Evolutionary conservation across 2,888 invertebrate genomes (phyloP).

Genomic region (Noctua janthe): DNA sequence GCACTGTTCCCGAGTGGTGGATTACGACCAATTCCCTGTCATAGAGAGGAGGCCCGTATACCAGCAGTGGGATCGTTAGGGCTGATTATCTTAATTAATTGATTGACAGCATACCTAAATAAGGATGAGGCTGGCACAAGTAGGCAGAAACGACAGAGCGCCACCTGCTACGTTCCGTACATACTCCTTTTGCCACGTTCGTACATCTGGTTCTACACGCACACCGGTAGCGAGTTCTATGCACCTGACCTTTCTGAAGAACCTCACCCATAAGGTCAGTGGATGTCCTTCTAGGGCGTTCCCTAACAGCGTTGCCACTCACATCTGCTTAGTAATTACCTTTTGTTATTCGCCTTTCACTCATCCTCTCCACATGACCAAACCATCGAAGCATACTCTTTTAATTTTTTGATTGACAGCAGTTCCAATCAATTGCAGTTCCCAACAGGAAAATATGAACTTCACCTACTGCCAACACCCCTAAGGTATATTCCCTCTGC

Average conservation of each 20-base stretch:
- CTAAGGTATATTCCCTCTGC: constrained; percentile 31
- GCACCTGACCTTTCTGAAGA: not conserved
- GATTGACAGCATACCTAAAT: not conserved
- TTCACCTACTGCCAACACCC: constrained; percentile 29
- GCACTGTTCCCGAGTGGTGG: not conserved
- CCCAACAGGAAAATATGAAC: constrained; percentile 11
- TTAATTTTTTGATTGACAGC: not conserved
- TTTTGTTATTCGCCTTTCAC: not conserved
- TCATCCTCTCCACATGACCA: not conserved
- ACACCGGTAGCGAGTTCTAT: not conserved
- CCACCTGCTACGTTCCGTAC: not conserved
- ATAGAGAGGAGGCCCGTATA: not conserved
- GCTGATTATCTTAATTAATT: not conserved
- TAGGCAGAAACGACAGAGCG: not conserved
- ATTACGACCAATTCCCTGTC: not conserved
- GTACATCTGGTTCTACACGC: not conserved
- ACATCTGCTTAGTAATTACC: not conserved
- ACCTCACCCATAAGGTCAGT: not conserved
- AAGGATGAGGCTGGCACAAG: no score
- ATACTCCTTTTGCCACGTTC: not conserved
- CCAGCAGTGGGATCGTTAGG: not conserved
- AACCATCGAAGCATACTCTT: not conserved
- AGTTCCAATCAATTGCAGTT: not conserved
- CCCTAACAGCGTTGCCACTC: not conserved
- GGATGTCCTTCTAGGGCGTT: not conserved